Conservation (phyloP, 1,140 invertebrate genomes). For the Drosophila sturtevanti region DNA sequence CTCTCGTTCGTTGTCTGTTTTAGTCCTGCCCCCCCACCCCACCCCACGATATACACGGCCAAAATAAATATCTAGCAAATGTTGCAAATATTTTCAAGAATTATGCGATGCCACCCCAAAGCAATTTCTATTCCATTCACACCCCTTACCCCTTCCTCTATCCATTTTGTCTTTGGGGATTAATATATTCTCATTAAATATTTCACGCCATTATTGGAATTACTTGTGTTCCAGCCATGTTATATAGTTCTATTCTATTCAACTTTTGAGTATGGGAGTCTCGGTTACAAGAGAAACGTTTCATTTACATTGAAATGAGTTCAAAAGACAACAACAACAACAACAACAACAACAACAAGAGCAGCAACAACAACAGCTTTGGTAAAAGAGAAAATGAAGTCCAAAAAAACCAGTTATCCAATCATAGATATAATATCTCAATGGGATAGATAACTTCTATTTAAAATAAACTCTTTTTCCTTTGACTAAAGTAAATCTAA, state of each 20-base stretch:
- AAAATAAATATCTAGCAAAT: constrained; percentile 44
- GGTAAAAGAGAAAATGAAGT: background rate
- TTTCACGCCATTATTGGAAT: constrained; percentile 80
- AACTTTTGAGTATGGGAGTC: no score
- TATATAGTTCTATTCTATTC: constrained; percentile 16
- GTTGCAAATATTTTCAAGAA: constrained; percentile 62
- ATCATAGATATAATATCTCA: background rate
- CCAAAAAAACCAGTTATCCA: background rate
- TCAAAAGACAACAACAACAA: background rate
- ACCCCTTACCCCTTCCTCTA: background rate
- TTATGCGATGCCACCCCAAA: constrained; percentile 6
- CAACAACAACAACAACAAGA: no score
- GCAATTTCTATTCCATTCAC: constrained; percentile 5
- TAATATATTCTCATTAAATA: constrained; percentile 81
- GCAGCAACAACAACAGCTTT: no score
- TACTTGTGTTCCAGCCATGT: constrained; percentile 29
- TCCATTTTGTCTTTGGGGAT: constrained; percentile 52
- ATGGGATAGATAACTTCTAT: background rate
- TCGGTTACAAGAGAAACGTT: constrained; percentile 3
- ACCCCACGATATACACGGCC: background rate
- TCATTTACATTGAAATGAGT: constrained; percentile 10
- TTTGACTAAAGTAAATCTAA: background rate
- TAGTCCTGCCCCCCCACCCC: background rate
- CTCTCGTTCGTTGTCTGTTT: constrained; percentile 59
- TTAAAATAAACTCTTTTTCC: background rate